These are phyloP conservation scores for Amblyornis subalaris DNA, from an alignment of 2,113 vertebrate genomes.

Conservation along the genomic window DNA sequence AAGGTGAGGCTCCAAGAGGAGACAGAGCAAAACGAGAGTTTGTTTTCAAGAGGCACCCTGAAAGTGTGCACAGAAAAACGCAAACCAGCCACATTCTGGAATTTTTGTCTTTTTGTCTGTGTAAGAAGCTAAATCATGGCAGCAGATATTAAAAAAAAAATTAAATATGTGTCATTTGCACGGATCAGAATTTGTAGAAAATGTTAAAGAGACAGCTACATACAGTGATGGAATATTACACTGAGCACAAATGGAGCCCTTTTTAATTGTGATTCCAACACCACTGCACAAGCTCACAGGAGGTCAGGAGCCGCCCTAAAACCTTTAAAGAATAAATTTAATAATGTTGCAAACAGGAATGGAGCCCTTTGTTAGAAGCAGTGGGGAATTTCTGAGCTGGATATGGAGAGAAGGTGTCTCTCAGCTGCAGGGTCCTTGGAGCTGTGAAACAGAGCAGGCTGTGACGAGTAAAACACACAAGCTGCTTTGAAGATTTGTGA, in stretches of 20 bases:
- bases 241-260: neutral
- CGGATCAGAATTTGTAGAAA: neutral
- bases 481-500: neutral
- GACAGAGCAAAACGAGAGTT: neutral
- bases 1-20: conserved; percentile 11
- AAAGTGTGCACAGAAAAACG: neutral
- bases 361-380: neutral
- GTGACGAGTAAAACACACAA: neutral
- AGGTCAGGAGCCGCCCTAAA: neutral
- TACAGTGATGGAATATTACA: neutral
- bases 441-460: neutral
- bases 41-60: neutral
- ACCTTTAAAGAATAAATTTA: neutral
- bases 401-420: neutral
- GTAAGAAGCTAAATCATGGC: neutral
- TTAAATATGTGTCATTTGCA: neutral
- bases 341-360: neutral
- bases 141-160: neutral
- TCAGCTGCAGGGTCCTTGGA: neutral
- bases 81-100: neutral
- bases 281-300: neutral
- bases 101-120: neutral
- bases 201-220: neutral
- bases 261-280: neutral
- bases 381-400: neutral